Percentiles rank a stretch among this genome's conserved stretches.
phyloP scores from a whole-genome alignment of 1,140 invertebrate genomes.

The Asobara japonica region DNA sequence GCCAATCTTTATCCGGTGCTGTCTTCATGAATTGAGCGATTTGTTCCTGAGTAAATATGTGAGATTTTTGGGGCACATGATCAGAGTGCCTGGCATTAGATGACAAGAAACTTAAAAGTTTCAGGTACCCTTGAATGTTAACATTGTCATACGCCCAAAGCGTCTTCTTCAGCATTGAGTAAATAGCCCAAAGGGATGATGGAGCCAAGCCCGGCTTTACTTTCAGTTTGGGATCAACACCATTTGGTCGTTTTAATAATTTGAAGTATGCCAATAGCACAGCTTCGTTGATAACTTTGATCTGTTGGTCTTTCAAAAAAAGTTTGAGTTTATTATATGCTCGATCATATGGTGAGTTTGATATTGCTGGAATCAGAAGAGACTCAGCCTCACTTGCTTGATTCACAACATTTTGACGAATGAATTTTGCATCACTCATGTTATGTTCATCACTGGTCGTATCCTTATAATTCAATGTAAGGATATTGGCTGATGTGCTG shows the following conservation, averaged over 20 bases:
- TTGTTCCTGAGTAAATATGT: background rate
- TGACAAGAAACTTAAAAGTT: background rate
- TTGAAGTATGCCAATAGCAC: background rate
- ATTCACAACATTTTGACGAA: background rate
- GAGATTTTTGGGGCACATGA: background rate
- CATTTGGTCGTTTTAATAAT: background rate
- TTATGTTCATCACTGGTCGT: background rate
- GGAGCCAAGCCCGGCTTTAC: background rate
- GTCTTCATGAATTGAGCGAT: background rate
- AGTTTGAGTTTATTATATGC: background rate
- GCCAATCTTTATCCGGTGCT: slow-evolving; percentile 57
- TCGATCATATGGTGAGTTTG: background rate
- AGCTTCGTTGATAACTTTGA: background rate
- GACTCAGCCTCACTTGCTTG: background rate
- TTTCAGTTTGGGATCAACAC: too few relatives aligned
- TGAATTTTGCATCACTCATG: background rate
- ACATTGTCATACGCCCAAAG: background rate
- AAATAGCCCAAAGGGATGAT: background rate
- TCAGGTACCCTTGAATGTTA: background rate
- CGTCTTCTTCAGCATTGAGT: slow-evolving; percentile 4
- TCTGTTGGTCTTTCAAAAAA: background rate
- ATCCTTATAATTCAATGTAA: background rate
- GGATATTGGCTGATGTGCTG: background rate
- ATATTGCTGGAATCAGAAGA: slow-evolving; percentile 8
- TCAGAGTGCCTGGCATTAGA: background rate